Base-by-base conservation (phyloP, 1,140 invertebrate genomes). In the Macrostomum lignano region DNA sequence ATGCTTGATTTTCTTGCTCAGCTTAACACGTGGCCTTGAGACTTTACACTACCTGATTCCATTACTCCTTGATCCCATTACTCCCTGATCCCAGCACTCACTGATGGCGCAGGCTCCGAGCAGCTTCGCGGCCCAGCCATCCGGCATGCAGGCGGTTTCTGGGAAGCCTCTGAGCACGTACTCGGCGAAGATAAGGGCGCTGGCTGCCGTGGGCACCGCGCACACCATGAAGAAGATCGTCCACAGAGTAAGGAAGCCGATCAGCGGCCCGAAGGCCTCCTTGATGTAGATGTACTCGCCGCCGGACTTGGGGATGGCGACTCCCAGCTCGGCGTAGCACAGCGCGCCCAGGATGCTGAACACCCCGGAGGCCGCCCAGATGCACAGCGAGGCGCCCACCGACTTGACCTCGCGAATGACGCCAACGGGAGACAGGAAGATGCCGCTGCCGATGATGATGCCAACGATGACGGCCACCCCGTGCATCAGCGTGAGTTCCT, bases 221-320 rank as follows among this genome's bases (percentile, higher is more conserved):
- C 65, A 62, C 13, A 64, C 52, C 17, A 62, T 53, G 10, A 60
- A 42, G n/a, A 63, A 37, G 15, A 51, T 50, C 13, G 81, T 79
- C 86, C 86, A 96, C 2, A 93, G 65, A 46, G 82, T 93, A 0
- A 93, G 59, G 55, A 94, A 96, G 0, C 78, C 73, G 1, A 75
- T 75, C 13, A 93, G 54, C 3, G 73, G 65, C 1, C 20, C 88
- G 74, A 60, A 88, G 0, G 78, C 73, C 48, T 78, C 71, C 28
- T 69, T 69, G 21, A 94, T 82, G 48, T 96, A 96, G 0, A 79
- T 77, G 55, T 94, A 96, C 62, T 94, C 86, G 2, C 84, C 86
- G 2, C 88, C 88, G n/a, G 77, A 86, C 51, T 82, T 81, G 2
- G 75, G 69, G 42, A 94, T 86, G 26, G 70, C 67, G 55, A 76